phyloP scores from a whole-genome alignment of 2,797 vertebrate genomes.

The Urophycis tenuis region DNA sequence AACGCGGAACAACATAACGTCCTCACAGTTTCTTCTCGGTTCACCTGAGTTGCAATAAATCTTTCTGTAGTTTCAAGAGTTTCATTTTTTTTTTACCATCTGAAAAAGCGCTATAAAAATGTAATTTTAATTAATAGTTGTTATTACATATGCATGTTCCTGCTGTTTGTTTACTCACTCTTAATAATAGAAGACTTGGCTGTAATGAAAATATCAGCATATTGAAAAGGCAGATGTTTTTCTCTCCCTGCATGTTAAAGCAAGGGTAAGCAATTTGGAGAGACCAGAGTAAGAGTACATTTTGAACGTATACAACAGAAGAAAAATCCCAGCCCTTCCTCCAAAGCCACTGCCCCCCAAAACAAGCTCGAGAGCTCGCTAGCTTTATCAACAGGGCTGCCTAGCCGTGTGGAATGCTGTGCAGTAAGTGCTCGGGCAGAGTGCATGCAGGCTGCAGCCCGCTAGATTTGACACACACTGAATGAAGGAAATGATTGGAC shows the following conservation, averaged over 20 bases:
- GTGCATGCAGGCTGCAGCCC: no score
- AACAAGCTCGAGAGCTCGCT: no score
- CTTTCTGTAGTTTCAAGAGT: not conserved
- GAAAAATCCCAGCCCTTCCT: no score
- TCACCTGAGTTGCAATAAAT: not conserved
- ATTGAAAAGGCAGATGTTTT: not conserved
- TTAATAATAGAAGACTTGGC: not conserved
- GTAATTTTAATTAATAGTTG: not conserved
- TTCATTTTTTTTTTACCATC: not conserved
- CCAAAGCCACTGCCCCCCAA: no score
- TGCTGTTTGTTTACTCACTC: not conserved
- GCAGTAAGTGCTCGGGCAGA: no score
- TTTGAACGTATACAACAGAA: no score
- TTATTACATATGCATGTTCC: not conserved
- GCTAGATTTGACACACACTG: no score
- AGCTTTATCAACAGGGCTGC: no score
- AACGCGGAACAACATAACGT: not conserved
- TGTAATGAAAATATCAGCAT: not conserved
- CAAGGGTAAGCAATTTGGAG: no score
- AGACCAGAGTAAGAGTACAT: no score
- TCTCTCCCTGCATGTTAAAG: not conserved
- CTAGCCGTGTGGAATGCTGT: no score
- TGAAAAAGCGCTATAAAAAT: not conserved
- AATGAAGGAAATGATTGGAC: no score
- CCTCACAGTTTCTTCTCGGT: not conserved